A percentile compares a stretch with the other conserved stretches of the same genome.
phyloP scores from a whole-genome alignment of 2,113 vertebrate species.

The Gulo gulo region DNA sequence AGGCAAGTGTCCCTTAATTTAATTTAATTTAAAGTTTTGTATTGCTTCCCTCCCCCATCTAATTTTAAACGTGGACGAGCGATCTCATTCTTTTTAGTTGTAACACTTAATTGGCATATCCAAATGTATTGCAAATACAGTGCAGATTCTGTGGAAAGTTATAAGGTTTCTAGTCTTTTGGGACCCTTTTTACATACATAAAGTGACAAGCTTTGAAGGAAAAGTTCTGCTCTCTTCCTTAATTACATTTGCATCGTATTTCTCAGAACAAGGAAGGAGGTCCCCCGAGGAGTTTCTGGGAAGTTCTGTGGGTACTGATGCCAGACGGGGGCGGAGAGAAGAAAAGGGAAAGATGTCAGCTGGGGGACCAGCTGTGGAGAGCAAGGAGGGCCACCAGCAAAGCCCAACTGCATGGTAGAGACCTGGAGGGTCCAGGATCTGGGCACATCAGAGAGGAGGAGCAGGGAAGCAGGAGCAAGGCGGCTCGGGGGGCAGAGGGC shows the following conservation, averaged over 20 bases:
- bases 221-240: not conserved
- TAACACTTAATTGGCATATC: not conserved
- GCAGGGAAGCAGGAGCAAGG: not conserved
- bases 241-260: not conserved
- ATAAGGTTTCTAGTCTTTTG: not conserved
- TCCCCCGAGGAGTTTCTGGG: not conserved
- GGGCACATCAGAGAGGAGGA: not conserved
- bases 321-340: not conserved
- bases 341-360: not conserved
- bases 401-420: fast-evolving
- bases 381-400: not conserved
- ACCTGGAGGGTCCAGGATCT: not conserved
- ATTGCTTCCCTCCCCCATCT: not conserved
- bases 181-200: not conserved
- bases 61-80: not conserved
- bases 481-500: not conserved
- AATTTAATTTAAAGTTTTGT: not conserved
- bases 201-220: not conserved
- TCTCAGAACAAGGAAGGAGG: not conserved
- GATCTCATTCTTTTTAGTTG: not conserved
- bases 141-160: not conserved
- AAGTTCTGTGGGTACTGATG: not conserved
- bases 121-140: not conserved
- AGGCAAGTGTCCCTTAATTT: not conserved
- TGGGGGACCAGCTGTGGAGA: not conserved